A percentile compares a stretch with the other conserved stretches of the same genome.
Evolutionary conservation across 2,113 vertebrate species (phyloP).

Genomic region (Oreamnos americanus): DNA sequence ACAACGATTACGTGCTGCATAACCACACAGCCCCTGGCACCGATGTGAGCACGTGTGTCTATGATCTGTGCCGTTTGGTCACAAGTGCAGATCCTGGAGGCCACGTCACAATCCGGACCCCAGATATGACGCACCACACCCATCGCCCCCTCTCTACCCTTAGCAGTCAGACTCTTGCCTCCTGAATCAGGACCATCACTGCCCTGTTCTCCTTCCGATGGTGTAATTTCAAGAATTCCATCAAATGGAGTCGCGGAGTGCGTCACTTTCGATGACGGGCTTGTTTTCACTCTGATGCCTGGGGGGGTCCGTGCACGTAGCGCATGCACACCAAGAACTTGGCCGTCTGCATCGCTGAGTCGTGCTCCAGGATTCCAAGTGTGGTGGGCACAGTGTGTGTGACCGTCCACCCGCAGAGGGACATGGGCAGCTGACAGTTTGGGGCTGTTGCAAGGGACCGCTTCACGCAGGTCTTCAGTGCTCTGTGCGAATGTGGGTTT

Average conservation of each 20-base stretch:
- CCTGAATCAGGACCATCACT: accelerated
- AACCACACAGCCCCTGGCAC: accelerated
- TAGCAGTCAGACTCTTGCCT: neutral
- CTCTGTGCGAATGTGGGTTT: accelerated
- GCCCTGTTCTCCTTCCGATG: accelerated
- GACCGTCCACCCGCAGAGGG: accelerated
- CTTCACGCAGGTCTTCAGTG: accelerated
- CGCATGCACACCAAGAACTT: accelerated
- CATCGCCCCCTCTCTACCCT: accelerated
- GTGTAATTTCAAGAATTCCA: too few relatives aligned
- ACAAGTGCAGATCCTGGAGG: accelerated
- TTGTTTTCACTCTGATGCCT: too few relatives aligned
- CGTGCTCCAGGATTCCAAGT: accelerated
- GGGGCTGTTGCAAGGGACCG: accelerated
- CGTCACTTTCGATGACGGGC: accelerated
- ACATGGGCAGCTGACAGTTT: accelerated
- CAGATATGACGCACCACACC: accelerated
- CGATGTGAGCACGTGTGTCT: accelerated
- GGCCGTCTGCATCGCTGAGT: accelerated
- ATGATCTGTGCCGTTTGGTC: accelerated
- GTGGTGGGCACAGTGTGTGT: accelerated
- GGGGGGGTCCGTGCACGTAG: accelerated
- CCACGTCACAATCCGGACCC: accelerated
- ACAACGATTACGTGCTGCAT: accelerated
- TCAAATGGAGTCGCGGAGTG: accelerated